phyloP scores from a whole-genome alignment of 2,888 invertebrate species.

The Thereva unica region DNA sequence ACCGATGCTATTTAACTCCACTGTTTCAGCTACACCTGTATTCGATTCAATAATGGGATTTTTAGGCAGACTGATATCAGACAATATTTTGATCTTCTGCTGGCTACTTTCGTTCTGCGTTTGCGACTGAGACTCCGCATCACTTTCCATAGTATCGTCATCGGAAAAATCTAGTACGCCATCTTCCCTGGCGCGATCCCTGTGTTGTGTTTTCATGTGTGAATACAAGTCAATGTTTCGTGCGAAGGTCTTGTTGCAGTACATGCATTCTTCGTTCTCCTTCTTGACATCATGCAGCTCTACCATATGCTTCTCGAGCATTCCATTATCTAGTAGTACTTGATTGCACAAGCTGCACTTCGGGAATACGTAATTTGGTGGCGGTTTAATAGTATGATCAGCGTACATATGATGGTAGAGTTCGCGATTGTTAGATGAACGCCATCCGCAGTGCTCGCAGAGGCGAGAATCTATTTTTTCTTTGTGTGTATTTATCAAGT shows the following conservation, averaged over 20 bases:
- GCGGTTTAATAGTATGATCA: slow-evolving; percentile 77
- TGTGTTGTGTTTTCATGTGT: slow-evolving; percentile 71
- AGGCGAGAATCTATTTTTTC: slow-evolving; percentile 76
- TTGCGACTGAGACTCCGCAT: slow-evolving; percentile 41
- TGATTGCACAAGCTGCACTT: slow-evolving; percentile 78
- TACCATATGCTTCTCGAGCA: slow-evolving; percentile 72
- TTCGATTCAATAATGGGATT: slow-evolving; percentile 43
- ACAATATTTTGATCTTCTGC: slow-evolving; percentile 61
- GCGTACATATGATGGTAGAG: slow-evolving; percentile 78
- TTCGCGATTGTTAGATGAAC: slow-evolving; percentile 72
- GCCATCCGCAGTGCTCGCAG: slow-evolving; percentile 84
- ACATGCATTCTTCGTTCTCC: slow-evolving; percentile 67
- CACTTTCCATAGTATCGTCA: slow-evolving; percentile 54
- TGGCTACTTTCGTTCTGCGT: not conserved
- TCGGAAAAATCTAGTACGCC: slow-evolving; percentile 66
- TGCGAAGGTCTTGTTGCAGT: slow-evolving; percentile 75
- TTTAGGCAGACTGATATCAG: slow-evolving; percentile 55
- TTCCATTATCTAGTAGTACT: slow-evolving; percentile 72
- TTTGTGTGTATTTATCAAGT: slow-evolving; percentile 79
- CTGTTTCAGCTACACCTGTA: slow-evolving; percentile 57
- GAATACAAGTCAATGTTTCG: slow-evolving; percentile 71
- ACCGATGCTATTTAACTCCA: slow-evolving; percentile 62
- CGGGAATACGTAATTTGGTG: slow-evolving; percentile 73
- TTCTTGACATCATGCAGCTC: slow-evolving; percentile 55
- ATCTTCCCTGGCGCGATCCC: slow-evolving; percentile 66